Base-by-base conservation (phyloP, 1,140 invertebrate species). In the Plutomurus gul region DNA sequence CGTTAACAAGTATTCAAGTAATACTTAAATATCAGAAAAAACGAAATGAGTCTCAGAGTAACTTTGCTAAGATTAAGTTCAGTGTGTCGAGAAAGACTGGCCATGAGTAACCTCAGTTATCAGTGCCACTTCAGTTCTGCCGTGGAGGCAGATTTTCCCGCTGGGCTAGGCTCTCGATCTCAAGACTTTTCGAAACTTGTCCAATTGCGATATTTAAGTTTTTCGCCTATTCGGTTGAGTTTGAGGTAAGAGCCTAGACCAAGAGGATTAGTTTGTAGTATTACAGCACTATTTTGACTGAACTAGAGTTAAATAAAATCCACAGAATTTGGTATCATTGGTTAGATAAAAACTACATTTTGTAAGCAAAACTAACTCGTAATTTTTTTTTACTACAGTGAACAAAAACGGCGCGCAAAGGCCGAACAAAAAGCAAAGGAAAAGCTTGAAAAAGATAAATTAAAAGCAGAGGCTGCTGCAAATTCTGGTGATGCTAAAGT, bases 371-470 rank as follows among this genome's bases (percentile, higher is more conserved):
- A n/a, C 43, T 65, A 46, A 40, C 30, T 81, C 40, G n/a, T 82
- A 36, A 76, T 27, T 81, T 20, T 8, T 30, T 75, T 36, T 78
- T 40, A 37, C 84, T 84, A 8, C 77, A 98, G 96, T 91, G 96
- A 99, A 88, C 88, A 95, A 73, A 99, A 99, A 88, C 89, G 96
- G 49, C 89, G 94, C 36, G 84, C 94, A 51, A 99, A 99, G 88
- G 92, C 93, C 18, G 94, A 97, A 86, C 93, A 97, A 85, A 98
- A 98, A 86, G 91, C 92, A 8, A 94, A 96, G 85, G 95, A 97
- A 85, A 98, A 98, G 86, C 90, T 91, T n/a, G 94, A 95, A 86
- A 97, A 97, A 85, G 90, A 89, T 36, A 84, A 84, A 47, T 87
- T 87, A 4, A 86, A 89, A 77, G 87, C 85, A 33, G 74, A 84